A percentile compares a stretch with the other conserved stretches of the same genome.
Conservation (phyloP, 2,888 invertebrate species). For the Apodemia mormo region DNA sequence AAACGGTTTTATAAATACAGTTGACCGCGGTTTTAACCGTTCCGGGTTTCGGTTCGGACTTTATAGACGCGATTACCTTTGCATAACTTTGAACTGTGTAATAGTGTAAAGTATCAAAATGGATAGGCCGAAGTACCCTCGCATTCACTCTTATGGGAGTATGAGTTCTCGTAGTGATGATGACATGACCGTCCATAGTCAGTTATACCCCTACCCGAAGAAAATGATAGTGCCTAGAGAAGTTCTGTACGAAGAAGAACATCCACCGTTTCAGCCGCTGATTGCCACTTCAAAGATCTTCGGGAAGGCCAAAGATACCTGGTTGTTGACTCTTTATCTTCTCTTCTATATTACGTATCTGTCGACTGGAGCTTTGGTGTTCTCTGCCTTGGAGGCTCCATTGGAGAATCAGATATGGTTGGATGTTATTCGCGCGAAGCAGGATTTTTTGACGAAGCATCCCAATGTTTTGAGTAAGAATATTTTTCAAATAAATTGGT, state of each 20-base stretch:
- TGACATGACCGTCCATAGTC: conserved; percentile 74
- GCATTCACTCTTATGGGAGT: conserved; percentile 73
- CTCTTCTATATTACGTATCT: conserved; percentile 84
- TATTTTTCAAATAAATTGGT: too few relatives aligned
- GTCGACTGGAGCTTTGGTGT: conserved; percentile 85
- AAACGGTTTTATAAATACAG: conserved; percentile 78
- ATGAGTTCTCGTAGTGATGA: conserved; percentile 71
- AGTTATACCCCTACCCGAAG: conserved; percentile 66
- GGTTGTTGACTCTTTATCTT: conserved; percentile 77
- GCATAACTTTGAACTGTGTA: conserved; percentile 28
- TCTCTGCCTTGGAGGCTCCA: conserved; percentile 85
- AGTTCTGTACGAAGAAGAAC: conserved; percentile 69
- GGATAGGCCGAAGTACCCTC: conserved; percentile 57
- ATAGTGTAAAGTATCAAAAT: conserved; percentile 38
- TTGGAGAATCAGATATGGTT: conserved; percentile 79
- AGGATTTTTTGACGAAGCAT: conserved; percentile 80
- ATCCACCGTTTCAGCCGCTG: conserved; percentile 70
- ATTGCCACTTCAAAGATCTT: conserved; percentile 69
- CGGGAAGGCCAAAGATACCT: conserved; percentile 78
- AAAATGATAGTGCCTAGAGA: conserved; percentile 69
- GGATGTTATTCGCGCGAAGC: conserved; percentile 74
- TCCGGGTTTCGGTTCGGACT: conserved; percentile 37
- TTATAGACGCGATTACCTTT: conserved; percentile 18
- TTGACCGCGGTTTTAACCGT: conserved; percentile 55
- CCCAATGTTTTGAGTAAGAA: conserved; percentile 83